Percentiles rank a stretch among this genome's conserved stretches.
Evolutionary conservation across 2,113 vertebrate genomes (phyloP).

Genomic region (Ameiurus melas): DNA sequence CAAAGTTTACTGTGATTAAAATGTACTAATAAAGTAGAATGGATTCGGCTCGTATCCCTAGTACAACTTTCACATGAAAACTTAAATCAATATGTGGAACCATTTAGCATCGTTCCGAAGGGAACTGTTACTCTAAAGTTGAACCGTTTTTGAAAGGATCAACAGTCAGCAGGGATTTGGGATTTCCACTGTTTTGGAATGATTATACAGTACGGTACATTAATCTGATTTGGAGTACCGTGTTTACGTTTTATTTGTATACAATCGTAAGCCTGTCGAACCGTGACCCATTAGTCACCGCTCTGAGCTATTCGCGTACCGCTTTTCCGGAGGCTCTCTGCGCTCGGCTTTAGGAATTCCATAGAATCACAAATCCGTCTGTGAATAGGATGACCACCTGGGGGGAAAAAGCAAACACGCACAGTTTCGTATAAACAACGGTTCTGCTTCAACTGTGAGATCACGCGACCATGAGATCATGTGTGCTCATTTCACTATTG

Average conservation of each 20-base stretch:
- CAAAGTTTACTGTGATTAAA: not conserved
- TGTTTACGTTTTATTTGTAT: not conserved
- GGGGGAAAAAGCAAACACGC: not conserved
- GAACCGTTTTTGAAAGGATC: not conserved
- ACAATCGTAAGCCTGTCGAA: too few species aligned
- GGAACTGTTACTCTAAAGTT: not conserved
- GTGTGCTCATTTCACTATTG: not conserved
- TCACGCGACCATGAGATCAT: not conserved
- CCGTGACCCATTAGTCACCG: not conserved
- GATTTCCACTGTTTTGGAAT: not conserved
- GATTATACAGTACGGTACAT: not conserved
- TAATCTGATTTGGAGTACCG: not conserved
- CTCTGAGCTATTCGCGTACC: conserved; percentile 61
- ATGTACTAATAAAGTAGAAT: not conserved
- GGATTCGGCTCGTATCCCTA: not conserved
- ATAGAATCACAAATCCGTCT: conserved; percentile 77
- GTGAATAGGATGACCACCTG: conserved; percentile 86
- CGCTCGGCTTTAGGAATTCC: conserved; percentile 67
- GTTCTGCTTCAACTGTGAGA: not conserved
- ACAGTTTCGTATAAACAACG: not conserved
- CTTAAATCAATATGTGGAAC: not conserved
- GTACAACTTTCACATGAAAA: not conserved
- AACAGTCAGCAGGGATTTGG: not conserved
- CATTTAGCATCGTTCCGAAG: not conserved
- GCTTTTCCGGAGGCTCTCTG: conserved; percentile 65